Evolutionary conservation across 2,113 vertebrate genomes (phyloP).

Genomic region (Puma concolor): DNA sequence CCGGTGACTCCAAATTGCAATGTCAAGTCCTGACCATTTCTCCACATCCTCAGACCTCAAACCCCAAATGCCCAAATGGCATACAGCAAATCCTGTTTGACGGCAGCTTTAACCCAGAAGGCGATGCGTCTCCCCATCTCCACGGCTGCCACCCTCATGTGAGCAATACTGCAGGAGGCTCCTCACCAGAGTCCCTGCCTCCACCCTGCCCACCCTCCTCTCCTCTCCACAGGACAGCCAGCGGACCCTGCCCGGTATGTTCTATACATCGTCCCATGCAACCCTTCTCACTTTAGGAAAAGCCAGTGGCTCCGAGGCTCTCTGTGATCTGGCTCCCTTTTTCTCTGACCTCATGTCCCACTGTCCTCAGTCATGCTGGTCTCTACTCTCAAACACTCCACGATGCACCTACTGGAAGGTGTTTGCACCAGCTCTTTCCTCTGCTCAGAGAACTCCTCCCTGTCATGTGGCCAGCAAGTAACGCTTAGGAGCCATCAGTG

Average conservation of each 20-base stretch:
- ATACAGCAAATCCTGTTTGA: not conserved
- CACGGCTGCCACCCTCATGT: accelerated
- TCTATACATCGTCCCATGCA: not conserved
- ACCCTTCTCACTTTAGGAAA: not conserved
- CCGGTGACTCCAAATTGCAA: not conserved
- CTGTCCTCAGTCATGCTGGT: not conserved
- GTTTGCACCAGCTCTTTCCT: not conserved
- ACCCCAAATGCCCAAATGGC: not conserved
- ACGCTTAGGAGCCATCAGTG: not conserved
- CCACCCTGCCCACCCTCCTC: not conserved
- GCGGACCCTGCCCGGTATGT: not conserved
- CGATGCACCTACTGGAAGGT: not conserved
- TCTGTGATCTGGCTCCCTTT: not conserved
- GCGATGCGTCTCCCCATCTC: not conserved
- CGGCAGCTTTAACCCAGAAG: not conserved
- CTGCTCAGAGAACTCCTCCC: not conserved
- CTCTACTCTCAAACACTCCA: not conserved
- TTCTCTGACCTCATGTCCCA: not conserved
- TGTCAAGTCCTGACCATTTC: not conserved
- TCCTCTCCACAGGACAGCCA: not conserved
- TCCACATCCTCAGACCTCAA: not conserved
- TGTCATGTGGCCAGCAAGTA: not conserved
- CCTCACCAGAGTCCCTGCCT: not conserved
- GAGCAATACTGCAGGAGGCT: not conserved
- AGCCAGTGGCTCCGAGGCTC: not conserved